Evolutionary conservation across 1,140 invertebrate genomes (phyloP).

Genomic region (Vanessa atalanta): DNA sequence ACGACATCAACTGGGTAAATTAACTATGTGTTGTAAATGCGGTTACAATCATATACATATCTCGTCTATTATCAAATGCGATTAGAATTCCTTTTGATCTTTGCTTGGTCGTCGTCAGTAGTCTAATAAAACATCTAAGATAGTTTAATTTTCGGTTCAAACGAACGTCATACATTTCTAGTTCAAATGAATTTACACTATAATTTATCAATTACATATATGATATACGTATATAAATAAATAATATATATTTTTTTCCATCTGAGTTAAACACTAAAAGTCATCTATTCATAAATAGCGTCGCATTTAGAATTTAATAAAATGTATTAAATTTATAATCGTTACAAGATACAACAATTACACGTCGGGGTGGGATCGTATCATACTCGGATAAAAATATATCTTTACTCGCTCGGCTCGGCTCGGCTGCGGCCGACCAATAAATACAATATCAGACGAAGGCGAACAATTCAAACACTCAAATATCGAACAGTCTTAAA

Average conservation of each 20-base stretch:
- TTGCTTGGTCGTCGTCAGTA: conserved; percentile 73
- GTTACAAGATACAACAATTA: conserved; percentile 63
- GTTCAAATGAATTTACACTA: conserved; percentile 67
- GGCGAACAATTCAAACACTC: conserved; percentile 71
- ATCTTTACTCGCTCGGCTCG: conserved; percentile 41
- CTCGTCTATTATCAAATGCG: conserved; percentile 48
- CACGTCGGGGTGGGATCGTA: conserved; percentile 63
- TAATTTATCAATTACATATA: conserved; percentile 64
- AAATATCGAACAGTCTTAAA: conserved; percentile 76
- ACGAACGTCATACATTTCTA: conserved; percentile 72
- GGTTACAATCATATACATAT: conserved; percentile 56
- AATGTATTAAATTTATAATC: conserved; percentile 40
- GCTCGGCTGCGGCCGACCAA: conserved; percentile 45
- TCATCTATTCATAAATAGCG: conserved; percentile 75
- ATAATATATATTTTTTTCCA: conserved; percentile 71
- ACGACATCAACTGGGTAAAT: conserved; percentile 53
- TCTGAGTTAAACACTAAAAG: conserved; percentile 74
- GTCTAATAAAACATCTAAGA: conserved; percentile 58
- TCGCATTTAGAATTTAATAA: conserved; percentile 72
- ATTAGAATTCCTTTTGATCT: conserved; percentile 58
- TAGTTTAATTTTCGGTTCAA: conserved; percentile 39
- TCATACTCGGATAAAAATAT: conserved; percentile 55
- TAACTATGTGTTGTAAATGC: conserved; percentile 66
- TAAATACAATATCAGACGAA: conserved; percentile 62
- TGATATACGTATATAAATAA: conserved; percentile 64